phyloP scores from a whole-genome alignment of 2,888 invertebrate species.

The Eupithecia centaureata region DNA sequence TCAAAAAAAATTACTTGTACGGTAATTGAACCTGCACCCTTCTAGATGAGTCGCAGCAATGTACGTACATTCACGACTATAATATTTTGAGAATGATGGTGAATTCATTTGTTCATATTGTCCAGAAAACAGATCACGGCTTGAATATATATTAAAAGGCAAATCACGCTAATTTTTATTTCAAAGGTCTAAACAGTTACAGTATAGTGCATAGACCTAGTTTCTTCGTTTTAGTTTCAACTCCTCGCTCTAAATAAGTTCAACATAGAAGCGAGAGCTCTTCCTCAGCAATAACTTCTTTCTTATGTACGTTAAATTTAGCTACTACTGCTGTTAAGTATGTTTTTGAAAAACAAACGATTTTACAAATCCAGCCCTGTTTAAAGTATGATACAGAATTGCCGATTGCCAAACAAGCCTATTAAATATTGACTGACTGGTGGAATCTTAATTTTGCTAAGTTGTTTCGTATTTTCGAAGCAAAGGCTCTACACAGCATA shows the following conservation, averaged over 20 bases:
- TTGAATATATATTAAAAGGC: too few species aligned
- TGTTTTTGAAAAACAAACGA: background rate
- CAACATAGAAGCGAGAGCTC: too few species aligned
- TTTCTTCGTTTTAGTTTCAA: too few species aligned
- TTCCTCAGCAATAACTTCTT: too few species aligned
- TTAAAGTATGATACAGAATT: constrained; percentile 33
- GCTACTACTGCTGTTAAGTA: too few species aligned
- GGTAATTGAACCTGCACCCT: too few species aligned
- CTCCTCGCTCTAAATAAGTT: too few species aligned
- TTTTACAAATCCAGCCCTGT: constrained; percentile 13
- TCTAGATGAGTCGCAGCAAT: background rate
- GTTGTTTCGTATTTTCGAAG: constrained; percentile 41
- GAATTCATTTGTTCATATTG: background rate
- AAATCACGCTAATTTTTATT: too few species aligned
- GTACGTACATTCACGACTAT: background rate
- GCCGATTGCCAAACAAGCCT: constrained; percentile 52
- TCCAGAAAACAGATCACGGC: background rate
- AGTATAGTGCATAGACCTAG: too few species aligned
- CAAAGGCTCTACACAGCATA: constrained; percentile 40
- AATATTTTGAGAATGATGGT: background rate
- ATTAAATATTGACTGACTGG: constrained; percentile 44
- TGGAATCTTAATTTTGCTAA: constrained; percentile 49
- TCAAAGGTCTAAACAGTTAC: too few species aligned
- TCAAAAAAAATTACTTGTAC: too few species aligned
- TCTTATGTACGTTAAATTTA: too few species aligned